phyloP scores from a whole-genome alignment of 1,140 invertebrate genomes.

The Wasmannia auropunctata region DNA sequence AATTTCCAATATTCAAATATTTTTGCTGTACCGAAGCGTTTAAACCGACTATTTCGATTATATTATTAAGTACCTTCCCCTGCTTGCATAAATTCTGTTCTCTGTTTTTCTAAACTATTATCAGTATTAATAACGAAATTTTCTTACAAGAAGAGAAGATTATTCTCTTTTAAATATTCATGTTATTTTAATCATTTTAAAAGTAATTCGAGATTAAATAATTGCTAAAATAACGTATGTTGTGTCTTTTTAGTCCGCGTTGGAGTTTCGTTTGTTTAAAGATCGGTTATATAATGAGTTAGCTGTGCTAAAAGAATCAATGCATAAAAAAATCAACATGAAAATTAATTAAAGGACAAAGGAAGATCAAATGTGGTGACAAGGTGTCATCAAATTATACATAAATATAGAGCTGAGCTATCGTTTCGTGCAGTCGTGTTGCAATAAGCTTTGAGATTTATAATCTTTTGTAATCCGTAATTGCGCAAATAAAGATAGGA shows the following conservation, averaged over 20 bases:
- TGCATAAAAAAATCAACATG: neutral
- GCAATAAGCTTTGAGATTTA: neutral
- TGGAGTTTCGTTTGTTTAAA: neutral
- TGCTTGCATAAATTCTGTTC: neutral
- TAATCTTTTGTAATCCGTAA: neutral
- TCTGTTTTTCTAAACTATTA: neutral
- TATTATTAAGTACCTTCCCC: constrained; percentile 1
- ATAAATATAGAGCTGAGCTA: neutral
- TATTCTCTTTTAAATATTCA: neutral
- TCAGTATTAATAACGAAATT: neutral
- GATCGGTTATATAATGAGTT: neutral
- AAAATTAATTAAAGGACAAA: neutral
- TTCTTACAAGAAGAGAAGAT: neutral
- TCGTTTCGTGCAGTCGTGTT: neutral
- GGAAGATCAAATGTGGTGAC: neutral
- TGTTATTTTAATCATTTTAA: neutral
- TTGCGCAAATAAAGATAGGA: neutral
- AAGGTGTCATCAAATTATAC: neutral
- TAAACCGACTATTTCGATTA: neutral
- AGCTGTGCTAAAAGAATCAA: neutral
- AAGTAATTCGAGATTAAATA: neutral
- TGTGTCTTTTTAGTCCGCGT: neutral
- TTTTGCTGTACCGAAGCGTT: neutral
- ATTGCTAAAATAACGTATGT: neutral
- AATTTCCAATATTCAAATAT: neutral